These are phyloP conservation scores for Notodonta dromedarius DNA, from an alignment of 2,888 invertebrate genomes.

Conservation along the genomic window DNA sequence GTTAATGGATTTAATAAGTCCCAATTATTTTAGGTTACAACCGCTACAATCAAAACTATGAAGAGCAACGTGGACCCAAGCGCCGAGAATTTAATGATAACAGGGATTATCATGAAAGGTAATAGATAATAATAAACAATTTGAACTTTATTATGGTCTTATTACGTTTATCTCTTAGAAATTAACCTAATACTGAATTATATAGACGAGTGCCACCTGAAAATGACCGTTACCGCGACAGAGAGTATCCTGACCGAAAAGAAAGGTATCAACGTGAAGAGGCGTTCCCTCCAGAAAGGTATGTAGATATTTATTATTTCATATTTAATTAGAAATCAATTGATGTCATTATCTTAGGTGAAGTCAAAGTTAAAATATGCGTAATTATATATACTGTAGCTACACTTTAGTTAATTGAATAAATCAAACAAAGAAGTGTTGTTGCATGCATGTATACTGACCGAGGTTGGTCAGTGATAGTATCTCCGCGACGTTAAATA, in stretches of 20 bases:
- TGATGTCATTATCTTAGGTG: background rate
- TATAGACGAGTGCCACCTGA: conserved; percentile 64
- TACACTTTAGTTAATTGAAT: background rate
- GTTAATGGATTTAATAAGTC: background rate
- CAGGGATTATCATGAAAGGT: conserved; percentile 65
- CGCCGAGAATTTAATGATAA: conserved; percentile 61
- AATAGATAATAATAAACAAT: conserved; percentile 17
- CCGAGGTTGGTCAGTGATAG: conserved; percentile 44
- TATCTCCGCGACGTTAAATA: conserved; percentile 67
- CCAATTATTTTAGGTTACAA: conserved; percentile 46
- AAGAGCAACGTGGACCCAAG: conserved; percentile 59
- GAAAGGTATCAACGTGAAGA: conserved; percentile 67
- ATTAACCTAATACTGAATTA: background rate
- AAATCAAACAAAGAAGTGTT: conserved; percentile 23
- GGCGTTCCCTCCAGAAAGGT: conserved; percentile 64
- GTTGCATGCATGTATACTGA: conserved; percentile 60
- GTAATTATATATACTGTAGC: background rate
- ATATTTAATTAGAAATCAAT: conserved; percentile 13
- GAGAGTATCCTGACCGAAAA: conserved; percentile 65
- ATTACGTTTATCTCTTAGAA: background rate
- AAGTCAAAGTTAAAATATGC: background rate
- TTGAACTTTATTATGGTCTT: background rate
- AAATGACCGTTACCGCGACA: conserved; percentile 62
- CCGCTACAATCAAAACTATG: conserved; percentile 64
- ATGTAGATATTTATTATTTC: conserved; percentile 28